Evolutionary conservation across 2,113 vertebrate genomes (phyloP), one percentile per base, ranked within the genome.

Genomic region (Taxidea taxus): DNA sequence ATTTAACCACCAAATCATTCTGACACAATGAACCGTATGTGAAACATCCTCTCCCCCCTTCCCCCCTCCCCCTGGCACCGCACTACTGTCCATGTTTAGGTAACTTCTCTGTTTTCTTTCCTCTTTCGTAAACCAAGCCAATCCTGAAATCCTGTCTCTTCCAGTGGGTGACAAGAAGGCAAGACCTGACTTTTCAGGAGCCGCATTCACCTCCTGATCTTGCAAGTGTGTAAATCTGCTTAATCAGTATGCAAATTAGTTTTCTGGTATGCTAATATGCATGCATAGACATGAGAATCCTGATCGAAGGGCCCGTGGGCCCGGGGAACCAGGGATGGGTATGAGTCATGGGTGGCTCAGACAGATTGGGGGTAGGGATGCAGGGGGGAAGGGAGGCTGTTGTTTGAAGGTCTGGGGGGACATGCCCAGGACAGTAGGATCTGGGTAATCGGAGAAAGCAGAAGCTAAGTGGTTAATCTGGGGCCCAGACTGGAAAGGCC

Each of bases 1-100:
- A 92, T 87, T 97, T 96, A 94, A 94, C 56, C 86, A 91, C 51
- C 70, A 94, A 85, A 91, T 89, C 90, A 51, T 96, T 86, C 51
- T 3, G 42, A 91, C 54, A 95, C 93, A 92, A 91, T 74, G 85
- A 95, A 54, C 66, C 39, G 2, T 70, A 12, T 21, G 39, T 78
- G 60, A 6, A 87, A 91, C 6, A 20, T 42, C 15, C 47, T 47
- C 49, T 23, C 31, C 20, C 27, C 6, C 56, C 7, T 2, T 7
- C 6, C 2, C 75, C 7, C n/a, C n/a, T n/a, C n/a, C n/a, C n/a
- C n/a, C n/a, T n/a, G 51, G 16, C 12, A 31, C 2, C 1, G 6
- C 44, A 29, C 49, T 44, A 13, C 68, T 72, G 34, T 21, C 42
- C n/a, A 21, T 3, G n/a, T 29, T 58, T 20, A 23, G 6, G 6